These are phyloP conservation scores for Anastrepha ludens DNA, from an alignment of 1,140 invertebrate species.

Conservation along the genomic window DNA sequence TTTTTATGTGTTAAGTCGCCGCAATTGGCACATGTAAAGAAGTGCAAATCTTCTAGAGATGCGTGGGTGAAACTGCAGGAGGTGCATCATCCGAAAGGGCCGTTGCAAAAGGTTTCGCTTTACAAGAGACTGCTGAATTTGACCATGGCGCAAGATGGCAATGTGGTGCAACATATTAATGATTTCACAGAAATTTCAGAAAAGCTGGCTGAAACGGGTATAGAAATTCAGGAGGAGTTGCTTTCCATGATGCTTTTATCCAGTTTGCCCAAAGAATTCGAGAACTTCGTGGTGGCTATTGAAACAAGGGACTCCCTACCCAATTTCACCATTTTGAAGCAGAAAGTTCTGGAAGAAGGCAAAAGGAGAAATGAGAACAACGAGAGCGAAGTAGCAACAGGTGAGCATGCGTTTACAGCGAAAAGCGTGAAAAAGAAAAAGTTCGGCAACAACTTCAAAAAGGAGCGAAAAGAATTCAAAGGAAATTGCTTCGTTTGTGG, in stretches of 20 bases:
- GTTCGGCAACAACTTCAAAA: too few relatives aligned
- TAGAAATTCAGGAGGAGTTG: conserved; percentile 48
- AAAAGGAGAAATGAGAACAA: not conserved
- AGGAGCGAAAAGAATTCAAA: not conserved
- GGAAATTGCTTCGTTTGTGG: conserved; percentile 46
- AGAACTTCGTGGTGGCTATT: conserved; percentile 51
- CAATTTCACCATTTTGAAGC: not conserved
- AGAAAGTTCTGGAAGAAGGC: not conserved
- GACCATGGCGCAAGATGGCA: conserved; percentile 21
- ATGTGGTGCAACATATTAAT: conserved; percentile 25
- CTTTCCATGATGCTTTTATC: too few relatives aligned
- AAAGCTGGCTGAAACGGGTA: conserved; percentile 53
- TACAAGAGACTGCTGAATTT: conserved; percentile 43
- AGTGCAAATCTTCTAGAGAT: conserved; percentile 11
- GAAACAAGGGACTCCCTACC: conserved; percentile 14
- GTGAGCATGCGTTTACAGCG: too few relatives aligned
- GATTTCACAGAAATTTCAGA: conserved; percentile 32
- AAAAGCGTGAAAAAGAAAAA: too few relatives aligned
- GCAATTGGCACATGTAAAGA: not conserved
- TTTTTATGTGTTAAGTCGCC: not conserved
- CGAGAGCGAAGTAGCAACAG: not conserved
- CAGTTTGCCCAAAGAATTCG: conserved; percentile 45
- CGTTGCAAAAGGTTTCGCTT: conserved; percentile 35
- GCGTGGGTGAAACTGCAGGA: conserved; percentile 18
- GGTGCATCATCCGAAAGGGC: conserved; percentile 47